A percentile compares a stretch with the other conserved stretches of the same genome.
Conservation (phyloP, 2,888 invertebrate species). For the Oligia latruncula region DNA sequence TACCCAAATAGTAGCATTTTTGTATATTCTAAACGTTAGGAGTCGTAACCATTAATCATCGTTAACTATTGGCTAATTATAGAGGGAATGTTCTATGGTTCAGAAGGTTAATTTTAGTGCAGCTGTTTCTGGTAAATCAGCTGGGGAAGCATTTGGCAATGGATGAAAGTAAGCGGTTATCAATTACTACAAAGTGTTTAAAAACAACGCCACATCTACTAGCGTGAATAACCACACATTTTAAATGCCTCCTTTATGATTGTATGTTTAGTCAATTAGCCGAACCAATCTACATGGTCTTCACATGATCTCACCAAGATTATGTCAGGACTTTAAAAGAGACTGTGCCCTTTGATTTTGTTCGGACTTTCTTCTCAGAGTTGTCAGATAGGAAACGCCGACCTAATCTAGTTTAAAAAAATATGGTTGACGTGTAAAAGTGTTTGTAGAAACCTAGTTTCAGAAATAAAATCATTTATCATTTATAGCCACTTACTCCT, state of each 20-base stretch:
- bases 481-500: background rate
- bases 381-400: background rate
- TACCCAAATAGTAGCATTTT: slow-evolving; percentile 21
- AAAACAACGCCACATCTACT: background rate
- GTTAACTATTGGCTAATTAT: slow-evolving; percentile 48
- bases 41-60: slow-evolving; percentile 57
- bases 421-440: background rate
- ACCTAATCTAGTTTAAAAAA: background rate
- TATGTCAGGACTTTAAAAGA: too few species aligned
- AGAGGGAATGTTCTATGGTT: slow-evolving; percentile 18
- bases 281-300: background rate
- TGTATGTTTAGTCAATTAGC: background rate
- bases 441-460: background rate
- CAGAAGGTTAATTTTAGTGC: slow-evolving; percentile 1
- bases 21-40: slow-evolving; percentile 19
- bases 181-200: background rate
- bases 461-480: background rate
- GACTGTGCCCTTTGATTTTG: background rate
- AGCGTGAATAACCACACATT: too few species aligned
- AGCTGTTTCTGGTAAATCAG: background rate
- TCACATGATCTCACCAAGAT: too few species aligned
- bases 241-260: background rate
- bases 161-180: background rate
- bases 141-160: background rate
- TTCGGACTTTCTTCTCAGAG: background rate